phyloP scores from a whole-genome alignment of 2,113 vertebrate species.

The Terrapene triunguis region DNA sequence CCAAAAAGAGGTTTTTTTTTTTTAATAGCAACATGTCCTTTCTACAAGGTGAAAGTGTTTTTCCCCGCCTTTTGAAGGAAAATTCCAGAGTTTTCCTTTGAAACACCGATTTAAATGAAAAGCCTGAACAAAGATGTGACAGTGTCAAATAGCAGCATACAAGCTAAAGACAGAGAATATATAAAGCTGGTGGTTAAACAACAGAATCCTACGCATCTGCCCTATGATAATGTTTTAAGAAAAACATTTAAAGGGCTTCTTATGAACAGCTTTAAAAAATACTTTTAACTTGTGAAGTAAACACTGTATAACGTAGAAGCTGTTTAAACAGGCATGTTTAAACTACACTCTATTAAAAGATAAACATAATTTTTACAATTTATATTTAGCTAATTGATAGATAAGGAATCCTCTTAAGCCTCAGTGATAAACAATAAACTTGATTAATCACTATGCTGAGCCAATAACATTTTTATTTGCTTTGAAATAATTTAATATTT shows the following conservation, averaged over 20 bases:
- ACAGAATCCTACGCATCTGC: conserved; percentile 67
- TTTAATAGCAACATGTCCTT: conserved; percentile 74
- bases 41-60: conserved; percentile 75
- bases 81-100: conserved; percentile 76
- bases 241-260: conserved; percentile 52
- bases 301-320: conserved; percentile 65
- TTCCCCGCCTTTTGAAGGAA: conserved; percentile 68
- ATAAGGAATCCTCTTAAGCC: conserved; percentile 55
- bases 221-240: conserved; percentile 53
- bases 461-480: conserved; percentile 40
- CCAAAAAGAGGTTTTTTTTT: conserved; percentile 65
- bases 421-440: conserved; percentile 59
- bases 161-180: conserved; percentile 62
- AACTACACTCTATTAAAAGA: conserved; percentile 52
- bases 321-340: conserved; percentile 65
- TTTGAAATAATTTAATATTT: conserved; percentile 26
- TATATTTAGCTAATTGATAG: conserved; percentile 72
- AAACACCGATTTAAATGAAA: conserved; percentile 74
- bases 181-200: conserved; percentile 62
- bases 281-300: conserved; percentile 69
- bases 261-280: conserved; percentile 66
- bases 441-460: conserved; percentile 42
- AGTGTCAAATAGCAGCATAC: conserved; percentile 53
- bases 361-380: conserved; percentile 69
- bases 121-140: conserved; percentile 68